Percentiles rank a stretch among this genome's conserved stretches.
phyloP scores from a whole-genome alignment of 2,797 vertebrate genomes.

The Acridotheres tristis region DNA sequence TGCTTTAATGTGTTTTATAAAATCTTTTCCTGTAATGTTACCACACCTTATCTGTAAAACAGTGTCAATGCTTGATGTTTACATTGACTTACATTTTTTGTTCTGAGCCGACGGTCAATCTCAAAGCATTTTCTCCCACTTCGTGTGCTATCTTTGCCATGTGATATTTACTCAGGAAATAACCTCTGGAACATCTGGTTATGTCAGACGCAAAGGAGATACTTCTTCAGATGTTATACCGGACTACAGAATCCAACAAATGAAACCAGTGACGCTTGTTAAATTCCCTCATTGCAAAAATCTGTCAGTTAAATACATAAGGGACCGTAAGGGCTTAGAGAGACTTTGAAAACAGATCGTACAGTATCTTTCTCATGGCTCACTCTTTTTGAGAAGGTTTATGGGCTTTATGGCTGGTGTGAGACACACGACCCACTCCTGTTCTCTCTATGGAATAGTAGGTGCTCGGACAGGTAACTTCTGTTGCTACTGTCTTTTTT shows the following conservation, averaged over 20 bases:
- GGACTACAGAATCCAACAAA: conserved; percentile 60
- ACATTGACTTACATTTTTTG: conserved; percentile 53
- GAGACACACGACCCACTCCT: conserved; percentile 81
- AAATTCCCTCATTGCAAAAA: conserved; percentile 54
- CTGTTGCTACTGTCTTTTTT: conserved; percentile 79
- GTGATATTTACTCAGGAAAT: conserved; percentile 60
- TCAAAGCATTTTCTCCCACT: conserved; percentile 52
- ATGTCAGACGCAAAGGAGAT: conserved; percentile 50
- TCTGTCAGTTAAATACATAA: conserved; percentile 45
- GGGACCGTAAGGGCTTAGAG: conserved; percentile 66
- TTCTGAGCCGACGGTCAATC: conserved; percentile 28
- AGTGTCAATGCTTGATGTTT: not conserved
- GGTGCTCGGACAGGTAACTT: conserved; percentile 83
- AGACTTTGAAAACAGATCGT: conserved; percentile 68
- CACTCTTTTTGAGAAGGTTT: conserved; percentile 83
- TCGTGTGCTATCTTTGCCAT: conserved; percentile 38
- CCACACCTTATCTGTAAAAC: not conserved
- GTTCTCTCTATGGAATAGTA: conserved; percentile 81
- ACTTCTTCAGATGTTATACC: conserved; percentile 43
- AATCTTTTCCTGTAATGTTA: conserved; percentile 14
- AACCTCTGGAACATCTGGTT: conserved; percentile 54
- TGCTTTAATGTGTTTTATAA: conserved; percentile 39
- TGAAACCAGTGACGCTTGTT: conserved; percentile 44
- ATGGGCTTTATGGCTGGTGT: conserved; percentile 83
- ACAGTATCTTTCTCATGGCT: conserved; percentile 76